Percentiles rank a stretch among this genome's conserved stretches.
Evolutionary conservation across 2,113 vertebrate species (phyloP).

Genomic region (Stigmatopora argus): DNA sequence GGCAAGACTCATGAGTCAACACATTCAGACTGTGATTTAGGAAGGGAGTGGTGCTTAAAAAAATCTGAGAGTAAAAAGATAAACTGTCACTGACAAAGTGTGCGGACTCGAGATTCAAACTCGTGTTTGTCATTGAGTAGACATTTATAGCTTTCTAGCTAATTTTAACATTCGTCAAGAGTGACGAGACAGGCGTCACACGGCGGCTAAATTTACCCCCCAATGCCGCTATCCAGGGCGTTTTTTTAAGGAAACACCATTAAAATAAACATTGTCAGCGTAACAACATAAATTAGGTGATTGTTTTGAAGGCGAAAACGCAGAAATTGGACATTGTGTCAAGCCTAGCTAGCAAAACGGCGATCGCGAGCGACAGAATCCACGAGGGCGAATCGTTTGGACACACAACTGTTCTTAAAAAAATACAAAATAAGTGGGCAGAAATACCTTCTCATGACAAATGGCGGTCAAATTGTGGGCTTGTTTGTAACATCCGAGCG

Average conservation of each 20-base stretch:
- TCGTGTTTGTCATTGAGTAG: not conserved
- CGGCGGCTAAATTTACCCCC: not conserved
- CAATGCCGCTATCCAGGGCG: not conserved
- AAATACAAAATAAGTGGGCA: too few relatives aligned
- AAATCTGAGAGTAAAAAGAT: not conserved
- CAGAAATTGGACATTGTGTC: not conserved
- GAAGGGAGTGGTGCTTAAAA: not conserved
- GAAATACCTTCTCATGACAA: slow-evolving; percentile 60
- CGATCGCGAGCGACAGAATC: not conserved
- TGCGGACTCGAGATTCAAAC: not conserved
- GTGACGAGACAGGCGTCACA: not conserved
- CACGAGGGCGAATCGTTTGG: not conserved
- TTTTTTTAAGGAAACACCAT: not conserved
- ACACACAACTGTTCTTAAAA: not conserved
- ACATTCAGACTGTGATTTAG: not conserved
- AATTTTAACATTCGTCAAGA: not conserved
- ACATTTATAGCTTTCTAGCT: not conserved
- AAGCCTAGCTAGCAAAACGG: not conserved
- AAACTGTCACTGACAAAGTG: not conserved
- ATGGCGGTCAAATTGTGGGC: slow-evolving; percentile 13
- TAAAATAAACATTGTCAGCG: not conserved
- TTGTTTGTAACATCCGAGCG: slow-evolving; percentile 16
- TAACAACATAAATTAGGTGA: not conserved
- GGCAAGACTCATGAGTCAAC: too few relatives aligned
- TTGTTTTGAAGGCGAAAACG: not conserved